phyloP scores from a whole-genome alignment of 2,888 invertebrate genomes.

The Sarcophaga carnaria region DNA sequence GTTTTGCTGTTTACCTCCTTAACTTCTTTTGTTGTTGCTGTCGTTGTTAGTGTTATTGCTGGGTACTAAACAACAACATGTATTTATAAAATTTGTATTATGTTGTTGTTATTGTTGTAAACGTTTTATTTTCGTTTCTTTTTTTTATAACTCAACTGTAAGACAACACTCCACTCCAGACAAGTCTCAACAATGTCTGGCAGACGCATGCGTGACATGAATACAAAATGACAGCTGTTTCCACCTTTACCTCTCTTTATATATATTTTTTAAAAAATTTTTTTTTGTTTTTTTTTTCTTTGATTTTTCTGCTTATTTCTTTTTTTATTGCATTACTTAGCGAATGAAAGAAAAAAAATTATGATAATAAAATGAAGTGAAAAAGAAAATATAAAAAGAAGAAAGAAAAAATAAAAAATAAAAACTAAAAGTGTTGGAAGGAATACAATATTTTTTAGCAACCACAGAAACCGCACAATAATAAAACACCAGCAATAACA shows the following conservation, averaged over 20 bases:
- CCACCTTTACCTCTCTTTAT: constrained; percentile 67
- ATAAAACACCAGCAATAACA: constrained; percentile 11
- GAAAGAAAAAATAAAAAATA: constrained; percentile 15
- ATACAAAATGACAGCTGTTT: constrained; percentile 75
- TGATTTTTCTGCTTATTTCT: constrained; percentile 24
- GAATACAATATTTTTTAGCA: constrained; percentile 58
- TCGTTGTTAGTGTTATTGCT: constrained; percentile 21
- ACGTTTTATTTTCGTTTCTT: constrained; percentile 4
- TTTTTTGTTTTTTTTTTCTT: background rate
- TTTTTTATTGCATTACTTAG: background rate
- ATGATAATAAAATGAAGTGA: constrained; percentile 8
- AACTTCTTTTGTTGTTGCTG: constrained; percentile 12
- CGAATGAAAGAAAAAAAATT: constrained; percentile 13
- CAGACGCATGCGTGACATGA: constrained; percentile 74
- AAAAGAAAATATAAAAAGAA: background rate
- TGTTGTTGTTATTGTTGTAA: constrained; percentile 27
- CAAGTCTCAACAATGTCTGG: constrained; percentile 70
- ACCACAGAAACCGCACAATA: constrained; percentile 50
- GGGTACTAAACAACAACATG: constrained; percentile 41
- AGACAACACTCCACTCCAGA: constrained; percentile 69
- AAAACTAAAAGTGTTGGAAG: constrained; percentile 57
- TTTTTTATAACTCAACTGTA: constrained; percentile 65
- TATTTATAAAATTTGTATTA: constrained; percentile 16
- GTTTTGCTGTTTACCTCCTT: constrained; percentile 1
- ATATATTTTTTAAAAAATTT: constrained; percentile 26